These are phyloP conservation scores for Ornithoptera alexandrae DNA, from an alignment of 2,888 invertebrate species.

Conservation along the genomic window DNA sequence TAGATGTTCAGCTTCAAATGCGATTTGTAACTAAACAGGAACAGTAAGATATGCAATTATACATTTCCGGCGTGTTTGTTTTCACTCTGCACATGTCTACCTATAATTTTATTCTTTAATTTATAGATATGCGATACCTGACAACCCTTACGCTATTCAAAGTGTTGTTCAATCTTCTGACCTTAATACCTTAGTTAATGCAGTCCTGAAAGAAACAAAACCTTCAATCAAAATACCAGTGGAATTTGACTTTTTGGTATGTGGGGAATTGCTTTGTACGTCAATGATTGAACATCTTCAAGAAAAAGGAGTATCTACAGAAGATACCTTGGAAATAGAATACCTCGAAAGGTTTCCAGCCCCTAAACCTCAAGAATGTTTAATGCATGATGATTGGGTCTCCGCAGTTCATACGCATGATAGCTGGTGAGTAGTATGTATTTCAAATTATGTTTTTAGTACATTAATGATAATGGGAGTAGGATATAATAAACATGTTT, in stretches of 20 bases:
- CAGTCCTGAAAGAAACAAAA: slow-evolving; percentile 83
- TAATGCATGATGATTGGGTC: slow-evolving; percentile 99
- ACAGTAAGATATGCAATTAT: slow-evolving; percentile 80
- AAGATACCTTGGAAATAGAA: slow-evolving; percentile 93
- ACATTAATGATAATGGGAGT: neutral
- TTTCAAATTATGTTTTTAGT: neutral
- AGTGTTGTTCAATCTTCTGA: slow-evolving; percentile 84
- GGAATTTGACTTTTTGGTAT: slow-evolving; percentile 93
- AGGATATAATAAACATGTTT: too few species aligned
- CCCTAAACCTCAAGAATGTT: slow-evolving; percentile 94
- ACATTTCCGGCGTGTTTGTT: slow-evolving; percentile 36
- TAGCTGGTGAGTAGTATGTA: slow-evolving; percentile 79
- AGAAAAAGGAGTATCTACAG: slow-evolving; percentile 87
- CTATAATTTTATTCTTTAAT: slow-evolving; percentile 10
- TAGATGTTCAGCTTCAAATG: slow-evolving; percentile 85
- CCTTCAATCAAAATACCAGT: slow-evolving; percentile 62
- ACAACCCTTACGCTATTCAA: slow-evolving; percentile 91
- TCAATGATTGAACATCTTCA: slow-evolving; percentile 87
- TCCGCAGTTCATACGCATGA: slow-evolving; percentile 87
- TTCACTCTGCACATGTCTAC: slow-evolving; percentile 20
- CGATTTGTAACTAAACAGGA: slow-evolving; percentile 89
- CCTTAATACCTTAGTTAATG: slow-evolving; percentile 89
- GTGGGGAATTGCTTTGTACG: slow-evolving; percentile 88
- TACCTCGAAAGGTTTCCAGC: slow-evolving; percentile 94
- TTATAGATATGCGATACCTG: slow-evolving; percentile 91